Conservation (phyloP, 2,888 invertebrate genomes). For the Chymomyza amoena region DNA sequence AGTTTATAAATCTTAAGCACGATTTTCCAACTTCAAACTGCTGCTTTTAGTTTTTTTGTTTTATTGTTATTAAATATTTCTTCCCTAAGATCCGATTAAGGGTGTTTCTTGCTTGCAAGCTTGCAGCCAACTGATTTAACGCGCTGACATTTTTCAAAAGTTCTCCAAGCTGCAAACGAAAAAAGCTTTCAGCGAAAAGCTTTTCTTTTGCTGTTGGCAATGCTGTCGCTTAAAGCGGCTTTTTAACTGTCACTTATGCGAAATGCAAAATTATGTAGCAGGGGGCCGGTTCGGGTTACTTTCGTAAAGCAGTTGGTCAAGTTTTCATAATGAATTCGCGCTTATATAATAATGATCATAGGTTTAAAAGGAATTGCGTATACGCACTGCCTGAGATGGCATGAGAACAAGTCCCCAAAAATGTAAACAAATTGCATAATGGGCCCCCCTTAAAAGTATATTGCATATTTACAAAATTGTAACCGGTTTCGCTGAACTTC, state of each 20-base stretch:
- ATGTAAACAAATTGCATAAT: background rate
- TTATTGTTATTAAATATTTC: no score
- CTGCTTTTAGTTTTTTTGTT: background rate
- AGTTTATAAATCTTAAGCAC: background rate
- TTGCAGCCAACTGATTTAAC: slow-evolving; percentile 38
- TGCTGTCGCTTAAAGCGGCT: slow-evolving; percentile 18
- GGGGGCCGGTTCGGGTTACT: slow-evolving; percentile 18
- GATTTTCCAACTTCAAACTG: background rate
- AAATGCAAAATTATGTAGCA: slow-evolving; percentile 37
- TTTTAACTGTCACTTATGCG: slow-evolving; percentile 38
- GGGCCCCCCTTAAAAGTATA: background rate
- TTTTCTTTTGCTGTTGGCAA: slow-evolving; percentile 10
- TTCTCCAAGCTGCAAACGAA: background rate
- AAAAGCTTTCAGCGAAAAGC: background rate
- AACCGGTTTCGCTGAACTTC: slow-evolving; percentile 63
- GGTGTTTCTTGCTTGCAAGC: slow-evolving; percentile 43
- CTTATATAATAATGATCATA: background rate
- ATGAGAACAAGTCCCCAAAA: background rate
- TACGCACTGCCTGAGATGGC: background rate
- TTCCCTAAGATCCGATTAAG: background rate
- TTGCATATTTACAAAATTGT: background rate
- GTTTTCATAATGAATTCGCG: background rate
- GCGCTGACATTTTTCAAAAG: background rate
- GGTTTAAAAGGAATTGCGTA: background rate
- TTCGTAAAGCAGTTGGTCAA: background rate